Evolutionary conservation across 2,888 invertebrate species (phyloP).

Genomic region (Sylvicola fuscatus): DNA sequence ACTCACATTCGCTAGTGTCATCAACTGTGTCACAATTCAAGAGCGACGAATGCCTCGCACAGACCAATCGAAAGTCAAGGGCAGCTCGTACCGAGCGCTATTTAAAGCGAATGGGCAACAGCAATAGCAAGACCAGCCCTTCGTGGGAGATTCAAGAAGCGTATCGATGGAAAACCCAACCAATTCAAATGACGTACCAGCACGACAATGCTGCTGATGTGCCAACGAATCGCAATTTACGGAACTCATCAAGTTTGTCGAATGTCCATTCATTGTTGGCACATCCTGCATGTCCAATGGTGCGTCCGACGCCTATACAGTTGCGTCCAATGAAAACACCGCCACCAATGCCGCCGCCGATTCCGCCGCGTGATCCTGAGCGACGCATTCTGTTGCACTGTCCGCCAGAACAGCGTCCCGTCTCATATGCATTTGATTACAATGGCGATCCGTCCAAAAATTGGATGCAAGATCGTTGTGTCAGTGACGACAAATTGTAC

Average conservation of each 20-base stretch:
- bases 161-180: slow-evolving; percentile 26
- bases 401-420: slow-evolving; percentile 26
- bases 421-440: slow-evolving; percentile 32
- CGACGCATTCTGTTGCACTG: slow-evolving; percentile 31
- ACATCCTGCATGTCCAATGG: background rate
- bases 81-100: slow-evolving; percentile 64
- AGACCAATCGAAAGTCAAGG: slow-evolving; percentile 40
- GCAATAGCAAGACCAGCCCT: slow-evolving; percentile 21
- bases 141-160: slow-evolving; percentile 23
- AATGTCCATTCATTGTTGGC: slow-evolving; percentile 11
- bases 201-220: slow-evolving; percentile 19
- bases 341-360: slow-evolving; percentile 37
- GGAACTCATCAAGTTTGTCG: slow-evolving; percentile 14
- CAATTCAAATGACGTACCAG: slow-evolving; percentile 9
- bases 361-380: slow-evolving; percentile 58
- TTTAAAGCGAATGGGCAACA: slow-evolving; percentile 49
- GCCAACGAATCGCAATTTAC: slow-evolving; percentile 8
- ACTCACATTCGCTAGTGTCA: slow-evolving; percentile 36
- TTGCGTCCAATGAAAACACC: background rate
- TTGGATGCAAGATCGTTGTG: slow-evolving; percentile 16
- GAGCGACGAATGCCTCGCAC: slow-evolving; percentile 45
- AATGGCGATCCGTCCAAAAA: slow-evolving; percentile 5
- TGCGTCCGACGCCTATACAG: background rate
- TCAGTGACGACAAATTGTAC: slow-evolving; percentile 25
- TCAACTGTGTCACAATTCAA: slow-evolving; percentile 43